Evolutionary conservation across 2,113 vertebrate genomes (phyloP), one percentile per base, ranked within the genome.

Genomic region (Talpa occidentalis): DNA sequence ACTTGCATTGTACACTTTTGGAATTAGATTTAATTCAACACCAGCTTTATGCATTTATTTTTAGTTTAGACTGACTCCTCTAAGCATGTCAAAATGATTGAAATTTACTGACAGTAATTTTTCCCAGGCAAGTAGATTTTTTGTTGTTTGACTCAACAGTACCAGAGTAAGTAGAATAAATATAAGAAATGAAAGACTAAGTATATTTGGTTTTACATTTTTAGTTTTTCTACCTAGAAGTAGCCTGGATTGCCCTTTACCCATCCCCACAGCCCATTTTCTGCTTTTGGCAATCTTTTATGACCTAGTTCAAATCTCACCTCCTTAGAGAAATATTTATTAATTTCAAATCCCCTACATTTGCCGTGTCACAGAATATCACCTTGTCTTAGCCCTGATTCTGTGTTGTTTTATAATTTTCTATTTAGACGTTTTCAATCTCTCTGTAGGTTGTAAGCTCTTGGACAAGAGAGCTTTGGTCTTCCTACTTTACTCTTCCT

Each of bases 41-140:
- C 37, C 30, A 76, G 66, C 37, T 83, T 95, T 91, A 62, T 49
- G 60, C 3, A 11, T 89, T 92, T 93, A 96, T 94, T 97, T 94
- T 97, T 95, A 96, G 70, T 96, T 95, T 95, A 85, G 83, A 91
- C 56, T 69, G 80, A 93, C 37, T 96, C 62, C 56, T 91, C 86
- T 86, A 72, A 91, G 42, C 47, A 74, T 17, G 24, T 96, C 95
- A 96, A 87, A 87, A 96, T 90, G 93, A 96, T 0, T 96, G 87
- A 96, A 96, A 96, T 94, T 88, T 93, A 67, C 80, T 90, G 94
- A 94, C 83, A 93, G 79, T 81, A 88, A 88, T 95, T 88, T 73
- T 92, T 42, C 54, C 44, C 66, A 74, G 60, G 80, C 40, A 95
- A 96, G 70, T n/a, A 78, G 49, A 93, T 88, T 87, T 94, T 95